Conservation (phyloP, 2,888 invertebrate genomes). For the Cephus pygmeus region DNA sequence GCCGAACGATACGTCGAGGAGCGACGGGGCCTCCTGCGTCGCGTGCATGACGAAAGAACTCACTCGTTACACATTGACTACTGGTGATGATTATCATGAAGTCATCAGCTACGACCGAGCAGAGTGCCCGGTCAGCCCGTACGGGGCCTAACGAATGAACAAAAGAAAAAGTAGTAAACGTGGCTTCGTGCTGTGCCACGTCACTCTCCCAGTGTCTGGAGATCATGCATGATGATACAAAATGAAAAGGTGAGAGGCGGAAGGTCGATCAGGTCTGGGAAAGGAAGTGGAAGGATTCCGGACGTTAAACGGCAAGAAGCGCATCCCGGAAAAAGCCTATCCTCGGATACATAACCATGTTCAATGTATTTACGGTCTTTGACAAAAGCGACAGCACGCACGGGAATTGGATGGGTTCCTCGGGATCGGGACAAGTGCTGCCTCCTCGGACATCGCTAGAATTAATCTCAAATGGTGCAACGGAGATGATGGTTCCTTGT, state of each 20-base stretch:
- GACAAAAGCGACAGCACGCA: conserved; percentile 17
- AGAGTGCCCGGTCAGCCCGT: conserved; percentile 13
- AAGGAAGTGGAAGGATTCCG: conserved; percentile 3
- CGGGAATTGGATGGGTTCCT: conserved; percentile 8
- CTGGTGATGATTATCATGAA: conserved; percentile 25
- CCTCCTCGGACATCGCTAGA: conserved; percentile 21
- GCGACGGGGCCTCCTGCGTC: conserved; percentile 8
- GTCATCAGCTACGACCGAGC: conserved; percentile 31
- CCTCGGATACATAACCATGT: conserved; percentile 6
- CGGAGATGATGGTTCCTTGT: conserved; percentile 16
- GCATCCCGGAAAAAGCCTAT: conserved; percentile 22
- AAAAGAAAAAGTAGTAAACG: conserved; percentile 23
- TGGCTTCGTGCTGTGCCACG: conserved; percentile 17
- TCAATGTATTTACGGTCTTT: neutral
- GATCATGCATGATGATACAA: conserved; percentile 43
- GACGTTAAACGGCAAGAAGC: conserved; percentile 23
- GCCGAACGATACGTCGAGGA: too few relatives aligned
- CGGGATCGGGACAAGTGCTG: conserved; percentile 18
- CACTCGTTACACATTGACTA: conserved; percentile 22
- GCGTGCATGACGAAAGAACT: conserved; percentile 26
- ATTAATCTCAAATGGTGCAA: conserved; percentile 17
- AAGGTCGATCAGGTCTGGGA: too few relatives aligned
- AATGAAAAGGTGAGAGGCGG: conserved; percentile 52
- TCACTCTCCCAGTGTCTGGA: conserved; percentile 11
- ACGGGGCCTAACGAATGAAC: neutral